These are phyloP conservation scores for Meandrusa payeni DNA, from an alignment of 2,888 invertebrate genomes.

Conservation along the genomic window DNA sequence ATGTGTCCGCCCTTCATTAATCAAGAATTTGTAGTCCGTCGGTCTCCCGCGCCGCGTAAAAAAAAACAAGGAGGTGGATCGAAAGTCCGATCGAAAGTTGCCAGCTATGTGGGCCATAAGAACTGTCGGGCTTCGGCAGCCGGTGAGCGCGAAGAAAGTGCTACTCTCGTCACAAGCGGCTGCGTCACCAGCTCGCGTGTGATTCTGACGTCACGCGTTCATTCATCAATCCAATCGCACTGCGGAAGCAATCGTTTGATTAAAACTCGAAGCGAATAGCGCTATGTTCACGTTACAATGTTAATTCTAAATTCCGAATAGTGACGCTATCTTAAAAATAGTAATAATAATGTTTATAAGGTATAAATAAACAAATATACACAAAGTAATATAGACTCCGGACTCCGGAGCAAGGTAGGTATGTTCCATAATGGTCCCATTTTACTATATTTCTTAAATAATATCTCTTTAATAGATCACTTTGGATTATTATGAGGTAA, in stretches of 20 bases:
- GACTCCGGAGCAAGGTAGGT: too few species aligned
- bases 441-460: too few species aligned
- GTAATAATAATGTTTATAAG: too few species aligned
- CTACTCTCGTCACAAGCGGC: constrained; percentile 37
- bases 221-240: constrained; percentile 27
- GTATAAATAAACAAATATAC: too few species aligned
- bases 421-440: too few species aligned
- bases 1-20: constrained; percentile 24
- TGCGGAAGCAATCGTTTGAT: constrained; percentile 4
- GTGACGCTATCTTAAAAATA: too few species aligned
- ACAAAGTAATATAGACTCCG: too few species aligned
- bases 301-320: too few species aligned
- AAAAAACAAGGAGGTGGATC: constrained; percentile 65
- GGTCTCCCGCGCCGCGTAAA: constrained; percentile 41
- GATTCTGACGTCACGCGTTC: constrained; percentile 39
- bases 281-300: too few species aligned
- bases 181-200: constrained; percentile 22
- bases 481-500: too few species aligned
- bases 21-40: constrained; percentile 33
- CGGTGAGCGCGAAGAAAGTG: constrained; percentile 36
- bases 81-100: constrained; percentile 80
- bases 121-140: constrained; percentile 47
- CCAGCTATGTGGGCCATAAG: constrained; percentile 71
- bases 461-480: too few species aligned
- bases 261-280: constrained; percentile 4